These are phyloP conservation scores for human DNA, from an alignment of 2,113 vertebrate genomes.

Conservation along the genomic window DNA sequence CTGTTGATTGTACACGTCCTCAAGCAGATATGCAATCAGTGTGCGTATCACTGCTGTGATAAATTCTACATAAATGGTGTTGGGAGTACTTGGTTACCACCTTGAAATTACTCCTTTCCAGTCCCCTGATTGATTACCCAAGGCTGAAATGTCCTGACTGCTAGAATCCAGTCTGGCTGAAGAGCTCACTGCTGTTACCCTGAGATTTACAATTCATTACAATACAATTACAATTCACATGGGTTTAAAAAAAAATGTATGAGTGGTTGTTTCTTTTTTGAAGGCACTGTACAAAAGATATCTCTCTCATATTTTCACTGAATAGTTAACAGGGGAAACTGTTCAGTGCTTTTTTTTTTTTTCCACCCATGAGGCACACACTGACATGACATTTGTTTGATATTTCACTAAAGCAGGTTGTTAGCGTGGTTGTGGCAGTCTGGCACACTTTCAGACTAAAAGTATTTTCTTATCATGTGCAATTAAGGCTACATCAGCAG, in stretches of 20 bases:
- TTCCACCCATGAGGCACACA: neutral
- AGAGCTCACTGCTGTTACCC: neutral
- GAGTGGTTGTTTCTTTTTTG: constrained; percentile 13
- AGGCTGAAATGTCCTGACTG: neutral
- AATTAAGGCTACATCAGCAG: neutral
- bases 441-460: neutral
- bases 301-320: constrained; percentile 1
- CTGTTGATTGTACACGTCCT: neutral
- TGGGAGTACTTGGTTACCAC: neutral
- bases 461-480: constrained; percentile 44
- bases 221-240: neutral
- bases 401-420: constrained; percentile 14
- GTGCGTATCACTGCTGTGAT: neutral
- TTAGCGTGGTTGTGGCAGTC: neutral
- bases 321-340: neutral
- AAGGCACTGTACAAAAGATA: neutral
- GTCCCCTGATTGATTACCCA: neutral
- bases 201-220: constrained; percentile 11
- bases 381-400: neutral
- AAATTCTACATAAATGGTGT: neutral
- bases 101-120: constrained; percentile 38
- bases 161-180: neutral
- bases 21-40: neutral
- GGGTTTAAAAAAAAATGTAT: neutral
- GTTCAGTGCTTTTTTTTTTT: neutral